Conservation (phyloP, 2,888 invertebrate species). For the Latrodectus hesperus region DNA sequence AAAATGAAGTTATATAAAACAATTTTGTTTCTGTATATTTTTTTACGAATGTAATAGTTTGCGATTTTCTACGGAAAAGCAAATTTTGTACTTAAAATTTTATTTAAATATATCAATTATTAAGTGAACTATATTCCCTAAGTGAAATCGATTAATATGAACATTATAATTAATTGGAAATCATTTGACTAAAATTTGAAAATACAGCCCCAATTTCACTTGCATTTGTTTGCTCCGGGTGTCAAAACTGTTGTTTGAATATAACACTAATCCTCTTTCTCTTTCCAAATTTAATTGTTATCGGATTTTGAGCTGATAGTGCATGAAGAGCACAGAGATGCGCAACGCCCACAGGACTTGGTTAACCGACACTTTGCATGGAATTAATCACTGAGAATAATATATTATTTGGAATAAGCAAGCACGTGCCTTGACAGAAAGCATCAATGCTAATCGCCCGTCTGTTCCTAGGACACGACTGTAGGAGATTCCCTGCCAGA, state of each 20-base stretch:
- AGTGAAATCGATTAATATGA: no score
- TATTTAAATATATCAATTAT: no score
- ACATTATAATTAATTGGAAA: no score
- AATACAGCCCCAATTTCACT: no score
- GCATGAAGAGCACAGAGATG: slow-evolving; percentile 31
- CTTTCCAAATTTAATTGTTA: slow-evolving; percentile 41
- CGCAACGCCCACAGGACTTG: slow-evolving; percentile 11
- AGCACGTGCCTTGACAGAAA: not conserved
- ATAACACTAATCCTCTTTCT: slow-evolving; percentile 3
- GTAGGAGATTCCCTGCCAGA: slow-evolving; percentile 6
- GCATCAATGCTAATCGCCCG: slow-evolving; percentile 29
- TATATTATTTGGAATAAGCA: slow-evolving; percentile 52
- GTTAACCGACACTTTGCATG: slow-evolving; percentile 22
- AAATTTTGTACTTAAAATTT: no score
- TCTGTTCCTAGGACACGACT: slow-evolving; percentile 15
- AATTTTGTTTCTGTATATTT: no score
- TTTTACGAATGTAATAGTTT: no score
- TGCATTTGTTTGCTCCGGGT: slow-evolving; percentile 6
- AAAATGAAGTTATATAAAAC: no score
- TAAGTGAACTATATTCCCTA: no score
- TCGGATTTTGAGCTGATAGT: slow-evolving; percentile 41
- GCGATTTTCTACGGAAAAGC: no score
- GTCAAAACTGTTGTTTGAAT: slow-evolving; percentile 33
- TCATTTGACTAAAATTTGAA: no score
- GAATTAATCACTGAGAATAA: slow-evolving; percentile 56